phyloP scores from a whole-genome alignment of 2,888 invertebrate genomes.

The Parelbella ahira region DNA sequence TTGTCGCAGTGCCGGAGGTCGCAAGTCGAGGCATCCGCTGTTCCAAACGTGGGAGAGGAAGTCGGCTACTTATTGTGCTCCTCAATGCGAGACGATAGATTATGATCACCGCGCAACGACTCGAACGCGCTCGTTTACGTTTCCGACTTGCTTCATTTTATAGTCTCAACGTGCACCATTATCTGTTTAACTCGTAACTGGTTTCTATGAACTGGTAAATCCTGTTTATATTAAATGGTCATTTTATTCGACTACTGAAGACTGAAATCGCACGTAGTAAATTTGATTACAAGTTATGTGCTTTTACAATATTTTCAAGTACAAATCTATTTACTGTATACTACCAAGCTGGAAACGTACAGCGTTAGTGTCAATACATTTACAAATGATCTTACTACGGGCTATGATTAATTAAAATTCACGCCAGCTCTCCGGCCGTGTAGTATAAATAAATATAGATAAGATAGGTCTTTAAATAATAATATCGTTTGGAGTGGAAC shows the following conservation, averaged over 20 bases:
- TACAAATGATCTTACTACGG: no score
- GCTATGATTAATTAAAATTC: no score
- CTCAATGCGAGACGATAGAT: slow-evolving; percentile 73
- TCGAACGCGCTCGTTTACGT: slow-evolving; percentile 41
- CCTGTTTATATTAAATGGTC: slow-evolving; percentile 21
- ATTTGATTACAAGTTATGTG: no score
- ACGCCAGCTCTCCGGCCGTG: no score
- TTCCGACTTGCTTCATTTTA: slow-evolving; percentile 26
- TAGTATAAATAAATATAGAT: no score
- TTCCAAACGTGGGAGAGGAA: slow-evolving; percentile 76
- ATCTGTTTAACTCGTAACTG: slow-evolving; percentile 21
- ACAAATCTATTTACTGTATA: no score
- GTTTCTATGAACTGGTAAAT: slow-evolving; percentile 26
- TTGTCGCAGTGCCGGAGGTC: slow-evolving; percentile 50
- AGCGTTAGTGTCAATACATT: no score
- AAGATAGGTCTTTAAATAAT: no score
- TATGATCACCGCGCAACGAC: slow-evolving; percentile 43
- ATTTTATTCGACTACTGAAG: slow-evolving; percentile 22
- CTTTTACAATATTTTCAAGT: no score
- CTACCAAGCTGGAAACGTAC: no score
- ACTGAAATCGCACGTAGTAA: no score
- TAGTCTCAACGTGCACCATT: slow-evolving; percentile 21
- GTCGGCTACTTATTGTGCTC: slow-evolving; percentile 76
- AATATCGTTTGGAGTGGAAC: slow-evolving; percentile 37
- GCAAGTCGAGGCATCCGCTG: slow-evolving; percentile 67